Percentiles rank a stretch among this genome's conserved stretches.
Evolutionary conservation across 2,888 invertebrate genomes (phyloP).

Genomic region (Cryptus armator): DNA sequence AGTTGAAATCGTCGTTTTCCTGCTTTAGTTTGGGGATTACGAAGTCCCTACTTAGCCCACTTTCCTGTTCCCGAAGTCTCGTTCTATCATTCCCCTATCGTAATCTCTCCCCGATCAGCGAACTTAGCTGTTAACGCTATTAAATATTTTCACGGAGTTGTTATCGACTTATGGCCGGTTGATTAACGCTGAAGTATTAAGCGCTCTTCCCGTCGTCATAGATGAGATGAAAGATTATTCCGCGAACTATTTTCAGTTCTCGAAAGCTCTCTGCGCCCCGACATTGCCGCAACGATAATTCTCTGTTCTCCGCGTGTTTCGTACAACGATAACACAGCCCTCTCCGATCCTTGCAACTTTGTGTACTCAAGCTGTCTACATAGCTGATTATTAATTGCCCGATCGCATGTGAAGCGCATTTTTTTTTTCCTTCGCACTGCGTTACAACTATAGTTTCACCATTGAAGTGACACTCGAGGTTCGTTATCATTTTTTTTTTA

Average conservation of each 20-base stretch:
- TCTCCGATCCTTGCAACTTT: conserved; percentile 7
- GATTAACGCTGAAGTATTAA: conserved; percentile 9
- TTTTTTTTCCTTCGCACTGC: conserved; percentile 11
- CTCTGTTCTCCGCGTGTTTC: background rate
- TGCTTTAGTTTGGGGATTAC: too few relatives aligned
- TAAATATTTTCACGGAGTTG: conserved; percentile 13
- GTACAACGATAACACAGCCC: background rate
- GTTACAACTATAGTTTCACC: background rate
- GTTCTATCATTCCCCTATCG: conserved; percentile 17
- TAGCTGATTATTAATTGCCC: conserved; percentile 3
- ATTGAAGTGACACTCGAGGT: background rate
- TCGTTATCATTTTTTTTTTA: background rate
- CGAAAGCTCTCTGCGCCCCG: background rate
- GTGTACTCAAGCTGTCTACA: background rate
- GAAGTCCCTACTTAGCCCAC: too few relatives aligned
- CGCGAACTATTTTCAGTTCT: conserved; percentile 6
- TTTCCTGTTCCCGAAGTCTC: too few relatives aligned
- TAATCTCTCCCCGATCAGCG: conserved; percentile 35
- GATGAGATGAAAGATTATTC: conserved; percentile 2
- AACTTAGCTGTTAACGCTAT: conserved; percentile 26
- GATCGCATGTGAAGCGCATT: background rate
- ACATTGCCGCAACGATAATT: background rate
- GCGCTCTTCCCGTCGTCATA: background rate
- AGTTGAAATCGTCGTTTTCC: too few relatives aligned
- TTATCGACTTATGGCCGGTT: conserved; percentile 35